A percentile compares a stretch with the other conserved stretches of the same genome.
Conservation (phyloP, 2,113 vertebrate genomes). For the Zeus faber region DNA sequence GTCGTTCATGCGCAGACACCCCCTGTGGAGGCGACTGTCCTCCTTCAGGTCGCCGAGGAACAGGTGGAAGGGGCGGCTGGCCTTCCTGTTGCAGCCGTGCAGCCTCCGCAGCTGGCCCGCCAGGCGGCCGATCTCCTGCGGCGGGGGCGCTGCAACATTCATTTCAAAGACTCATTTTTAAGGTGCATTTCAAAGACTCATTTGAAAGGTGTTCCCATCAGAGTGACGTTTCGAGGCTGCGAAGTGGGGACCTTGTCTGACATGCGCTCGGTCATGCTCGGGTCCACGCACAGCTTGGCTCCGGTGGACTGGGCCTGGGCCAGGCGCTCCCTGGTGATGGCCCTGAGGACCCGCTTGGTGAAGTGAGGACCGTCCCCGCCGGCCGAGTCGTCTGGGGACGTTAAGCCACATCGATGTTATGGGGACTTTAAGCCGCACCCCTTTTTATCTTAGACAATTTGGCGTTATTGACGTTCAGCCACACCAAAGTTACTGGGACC, state of each 20-base stretch:
- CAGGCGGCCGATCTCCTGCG: conserved; percentile 85
- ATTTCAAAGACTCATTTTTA: no score
- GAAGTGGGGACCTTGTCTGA: conserved; percentile 76
- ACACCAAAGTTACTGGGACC: no score
- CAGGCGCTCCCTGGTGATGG: conserved; percentile 77
- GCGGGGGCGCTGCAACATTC: background rate
- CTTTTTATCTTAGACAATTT: background rate
- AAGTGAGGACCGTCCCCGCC: conserved; percentile 44
- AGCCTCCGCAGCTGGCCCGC: conserved; percentile 87
- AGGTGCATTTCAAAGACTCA: no score
- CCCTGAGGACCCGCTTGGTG: conserved; percentile 76
- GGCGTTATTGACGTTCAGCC: no score
- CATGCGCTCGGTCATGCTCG: conserved; percentile 84
- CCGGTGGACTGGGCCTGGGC: conserved; percentile 75
- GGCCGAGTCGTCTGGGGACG: conserved; percentile 24
- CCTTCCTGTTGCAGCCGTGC: conserved; percentile 87
- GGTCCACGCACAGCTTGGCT: conserved; percentile 82
- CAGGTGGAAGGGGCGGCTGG: conserved; percentile 82
- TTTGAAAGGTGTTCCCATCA: background rate
- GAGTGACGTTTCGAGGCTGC: background rate
- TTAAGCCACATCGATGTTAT: background rate
- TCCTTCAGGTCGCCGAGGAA: conserved; percentile 77
- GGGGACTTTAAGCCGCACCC: background rate
- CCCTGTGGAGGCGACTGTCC: conserved; percentile 78
- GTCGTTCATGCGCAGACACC: conserved; percentile 91